Conservation (phyloP, 2,113 vertebrate genomes). For the Oncorhynchus tshawytscha region DNA sequence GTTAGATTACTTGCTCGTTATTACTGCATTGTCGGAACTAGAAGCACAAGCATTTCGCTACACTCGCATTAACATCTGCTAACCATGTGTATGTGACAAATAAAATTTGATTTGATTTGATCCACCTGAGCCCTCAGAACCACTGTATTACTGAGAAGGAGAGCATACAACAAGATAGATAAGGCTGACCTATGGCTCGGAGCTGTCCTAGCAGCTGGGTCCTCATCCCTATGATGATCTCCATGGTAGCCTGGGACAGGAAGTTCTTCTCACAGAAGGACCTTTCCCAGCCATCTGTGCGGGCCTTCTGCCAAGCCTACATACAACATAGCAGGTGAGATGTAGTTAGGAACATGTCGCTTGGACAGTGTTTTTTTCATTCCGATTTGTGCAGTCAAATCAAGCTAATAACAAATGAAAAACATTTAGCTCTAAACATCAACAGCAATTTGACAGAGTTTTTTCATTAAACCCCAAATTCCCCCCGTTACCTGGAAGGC, state of each 20-base stretch:
- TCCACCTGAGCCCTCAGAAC: too few species aligned
- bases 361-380: neutral
- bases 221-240: constrained; percentile 92
- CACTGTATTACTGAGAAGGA: too few species aligned
- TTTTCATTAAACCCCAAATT: neutral
- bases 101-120: too few species aligned
- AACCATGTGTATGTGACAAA: too few species aligned
- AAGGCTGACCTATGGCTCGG: constrained; percentile 86
- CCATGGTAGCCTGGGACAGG: constrained; percentile 93
- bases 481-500: constrained; percentile 86
- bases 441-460: neutral
- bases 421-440: neutral
- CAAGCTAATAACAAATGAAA: neutral
- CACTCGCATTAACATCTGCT: too few species aligned
- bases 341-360: neutral
- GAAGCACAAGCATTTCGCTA: too few species aligned
- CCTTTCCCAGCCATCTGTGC: constrained; percentile 89
- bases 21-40: too few species aligned
- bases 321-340: neutral
- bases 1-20: too few species aligned
- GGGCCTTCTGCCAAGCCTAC: constrained; percentile 91
- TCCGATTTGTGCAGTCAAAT: neutral
- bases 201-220: constrained; percentile 92
- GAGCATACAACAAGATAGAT: neutral
- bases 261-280: constrained; percentile 95